Conservation (phyloP, 37 sponge, comb jelly and placozoan genomes). For the Beroe forskalii region DNA sequence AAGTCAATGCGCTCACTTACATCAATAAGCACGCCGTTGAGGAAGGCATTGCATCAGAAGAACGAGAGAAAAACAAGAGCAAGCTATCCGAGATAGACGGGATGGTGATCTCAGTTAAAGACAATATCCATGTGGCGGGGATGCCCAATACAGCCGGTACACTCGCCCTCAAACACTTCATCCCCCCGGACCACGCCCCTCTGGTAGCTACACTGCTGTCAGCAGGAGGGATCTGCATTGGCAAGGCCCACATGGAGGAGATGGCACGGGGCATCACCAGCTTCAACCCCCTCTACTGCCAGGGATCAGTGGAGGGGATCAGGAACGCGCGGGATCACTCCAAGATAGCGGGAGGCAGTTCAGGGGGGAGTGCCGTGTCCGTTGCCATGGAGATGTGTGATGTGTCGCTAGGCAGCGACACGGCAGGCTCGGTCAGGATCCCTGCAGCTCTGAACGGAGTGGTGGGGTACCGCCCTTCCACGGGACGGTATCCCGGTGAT, state of each 20-base stretch:
- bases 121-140: background rate
- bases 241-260: background rate
- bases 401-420: background rate
- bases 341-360: background rate
- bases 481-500: background rate
- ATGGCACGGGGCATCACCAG: background rate
- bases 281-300: background rate
- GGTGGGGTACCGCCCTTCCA: background rate
- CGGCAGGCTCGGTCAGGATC: background rate
- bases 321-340: background rate
- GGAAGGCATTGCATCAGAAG: background rate
- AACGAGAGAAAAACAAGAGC: background rate
- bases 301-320: background rate
- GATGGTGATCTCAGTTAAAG: background rate
- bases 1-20: background rate
- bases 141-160: background rate
- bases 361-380: background rate
- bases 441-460: background rate
- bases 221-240: background rate
- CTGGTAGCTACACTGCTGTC: background rate
- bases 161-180: background rate
- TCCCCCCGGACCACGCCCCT: background rate
- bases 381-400: background rate
- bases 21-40: background rate
- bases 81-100: background rate